phyloP scores from a whole-genome alignment of 2,797 vertebrate genomes.

The Remorina albescens region DNA sequence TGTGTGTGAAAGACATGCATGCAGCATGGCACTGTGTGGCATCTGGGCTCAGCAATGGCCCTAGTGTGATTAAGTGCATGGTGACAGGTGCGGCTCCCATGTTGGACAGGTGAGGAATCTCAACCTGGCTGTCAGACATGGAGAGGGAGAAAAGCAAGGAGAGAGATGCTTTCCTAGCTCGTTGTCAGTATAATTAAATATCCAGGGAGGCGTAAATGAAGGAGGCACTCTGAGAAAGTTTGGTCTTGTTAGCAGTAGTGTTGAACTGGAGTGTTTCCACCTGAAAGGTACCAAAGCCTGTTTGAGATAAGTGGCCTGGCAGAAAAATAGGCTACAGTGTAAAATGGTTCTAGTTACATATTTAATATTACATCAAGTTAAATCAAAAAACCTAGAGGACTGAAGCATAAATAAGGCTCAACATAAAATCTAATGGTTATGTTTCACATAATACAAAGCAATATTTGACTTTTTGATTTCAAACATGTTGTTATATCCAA shows the following conservation, averaged over 20 bases:
- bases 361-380: not conserved
- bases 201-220: conserved; percentile 82
- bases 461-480: not conserved
- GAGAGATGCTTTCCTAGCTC: conserved; percentile 73
- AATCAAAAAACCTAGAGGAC: not conserved
- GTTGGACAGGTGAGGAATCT: conserved; percentile 89
- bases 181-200: conserved; percentile 87
- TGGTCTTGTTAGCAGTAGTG: conserved; percentile 77
- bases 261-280: conserved; percentile 68
- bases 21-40: conserved; percentile 60
- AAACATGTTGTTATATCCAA: not conserved
- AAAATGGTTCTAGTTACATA: no score
- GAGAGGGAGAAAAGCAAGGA: conserved; percentile 48
- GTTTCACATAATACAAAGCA: no score
- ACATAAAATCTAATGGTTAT: not conserved
- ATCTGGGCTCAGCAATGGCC: conserved; percentile 79
- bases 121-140: conserved; percentile 84
- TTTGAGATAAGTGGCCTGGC: conserved; percentile 21
- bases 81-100: conserved; percentile 87
- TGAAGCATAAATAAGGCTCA: not conserved
- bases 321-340: conserved; percentile 6
- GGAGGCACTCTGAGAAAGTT: conserved; percentile 82
- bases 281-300: conserved; percentile 48
- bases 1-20: conserved; percentile 14
- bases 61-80: conserved; percentile 86